Evolutionary conservation across 2,888 invertebrate species (phyloP), one percentile per base, ranked within the genome.

Genomic region (Lasioglossum calceatum): DNA sequence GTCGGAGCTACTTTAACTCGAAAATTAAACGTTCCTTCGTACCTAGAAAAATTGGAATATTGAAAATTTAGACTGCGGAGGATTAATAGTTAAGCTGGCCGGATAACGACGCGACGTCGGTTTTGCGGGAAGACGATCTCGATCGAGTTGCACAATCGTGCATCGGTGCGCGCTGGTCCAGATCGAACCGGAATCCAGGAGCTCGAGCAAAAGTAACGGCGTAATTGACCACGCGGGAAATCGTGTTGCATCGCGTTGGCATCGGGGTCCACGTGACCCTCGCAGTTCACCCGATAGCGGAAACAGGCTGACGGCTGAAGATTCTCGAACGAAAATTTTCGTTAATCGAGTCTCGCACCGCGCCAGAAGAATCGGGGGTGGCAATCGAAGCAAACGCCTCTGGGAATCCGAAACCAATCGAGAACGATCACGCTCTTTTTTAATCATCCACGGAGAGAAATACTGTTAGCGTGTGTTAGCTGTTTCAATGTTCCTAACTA

Each of bases 161-260:
- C 27, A 27, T 5, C 32, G 12, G 23, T 23, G 2, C 7, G 2
- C 12, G 23, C 23, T 71, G 67, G 54, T 54, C 80, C 77, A 79
- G 80, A 81, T 83, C 42, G 70, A 79, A 82, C 75, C 61, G 61
- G 83, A 87, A 73, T 83, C 70, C 72, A 77, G 78, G 76, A 87
- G 32, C 72, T 71, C 71, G 61, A 27, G 67, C 67, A 76, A 61
- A 81, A 76, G 64, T 75, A 76, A 73, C 72, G 39, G 58, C 80
- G 81, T 78, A 81, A 77, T 77, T 86, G 50, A 61, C 71, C 67
- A 64, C 71, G 72, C 70, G 67, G 54, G 61, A 78, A 78, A 80
- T 81, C 50, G 67, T 44, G 27, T 76, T 75, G 58, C 54, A 54
- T 54, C 54, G 54, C 8, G 54, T 54, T 10, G 54, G 54, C 72